phyloP scores from a whole-genome alignment of 2,888 invertebrate species.

The Psylliodes chrysocephalus region DNA sequence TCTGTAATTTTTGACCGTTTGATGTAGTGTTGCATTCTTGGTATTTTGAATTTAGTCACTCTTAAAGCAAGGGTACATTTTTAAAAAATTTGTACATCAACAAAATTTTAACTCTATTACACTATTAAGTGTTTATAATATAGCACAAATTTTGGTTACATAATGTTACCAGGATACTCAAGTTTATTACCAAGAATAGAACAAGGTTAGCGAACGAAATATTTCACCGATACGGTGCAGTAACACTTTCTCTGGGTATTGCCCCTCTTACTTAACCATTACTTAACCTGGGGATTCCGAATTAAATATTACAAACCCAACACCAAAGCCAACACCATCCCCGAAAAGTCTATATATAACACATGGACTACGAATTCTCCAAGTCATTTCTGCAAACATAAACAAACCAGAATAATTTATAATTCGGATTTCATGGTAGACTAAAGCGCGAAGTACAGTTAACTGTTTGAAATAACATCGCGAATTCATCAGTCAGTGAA shows the following conservation, averaged over 20 bases:
- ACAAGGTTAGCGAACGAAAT: conserved; percentile 35
- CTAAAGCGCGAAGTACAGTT: conserved; percentile 27
- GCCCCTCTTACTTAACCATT: conserved; percentile 49
- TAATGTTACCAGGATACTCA: conserved; percentile 15
- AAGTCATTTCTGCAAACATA: background rate
- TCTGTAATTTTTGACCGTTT: too few species aligned
- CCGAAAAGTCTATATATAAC: conserved; percentile 39
- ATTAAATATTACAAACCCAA: too few species aligned
- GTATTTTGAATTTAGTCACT: too few species aligned
- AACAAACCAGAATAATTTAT: conserved; percentile 5
- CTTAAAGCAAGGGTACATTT: too few species aligned
- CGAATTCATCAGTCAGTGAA: conserved; percentile 16
- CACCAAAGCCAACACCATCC: conserved; percentile 38
- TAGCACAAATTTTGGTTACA: background rate
- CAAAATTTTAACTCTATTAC: too few species aligned
- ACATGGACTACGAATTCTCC: background rate
- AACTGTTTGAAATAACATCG: background rate
- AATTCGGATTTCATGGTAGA: conserved; percentile 17
- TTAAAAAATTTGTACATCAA: too few species aligned
- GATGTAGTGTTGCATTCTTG: too few species aligned
- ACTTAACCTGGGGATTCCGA: conserved; percentile 48
- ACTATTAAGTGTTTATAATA: too few species aligned
- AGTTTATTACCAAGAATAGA: conserved; percentile 43
- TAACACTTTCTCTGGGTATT: conserved; percentile 63
- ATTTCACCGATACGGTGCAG: conserved; percentile 23